Base-by-base conservation (phyloP, 2,113 vertebrate species). In the Cairina moschata region DNA sequence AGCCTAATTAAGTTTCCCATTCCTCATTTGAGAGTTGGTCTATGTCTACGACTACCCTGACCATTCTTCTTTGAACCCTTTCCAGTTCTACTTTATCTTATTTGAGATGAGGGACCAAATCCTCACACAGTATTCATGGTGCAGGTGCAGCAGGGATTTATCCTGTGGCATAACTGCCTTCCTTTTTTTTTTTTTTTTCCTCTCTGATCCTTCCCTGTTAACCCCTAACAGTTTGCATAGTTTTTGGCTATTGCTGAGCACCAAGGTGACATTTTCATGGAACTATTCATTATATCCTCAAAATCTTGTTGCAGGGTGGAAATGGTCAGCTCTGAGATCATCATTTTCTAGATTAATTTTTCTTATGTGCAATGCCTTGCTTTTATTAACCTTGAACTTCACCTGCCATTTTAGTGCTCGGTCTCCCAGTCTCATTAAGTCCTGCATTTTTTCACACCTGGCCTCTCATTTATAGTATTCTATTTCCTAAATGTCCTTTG, bases 91-190 rank as follows among this genome's bases (percentile, higher is more conserved):
- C 50, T 84, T 89, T 72, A 38, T 46, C 42, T 4, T 5, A 2
- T 83, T 74, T 91, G 56, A 78, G 77, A 60, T 25, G n/a, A 92
- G 38, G 60, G 73, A 92, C 77, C 54, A 87, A 92, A 92, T 86
- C 48, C 54, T 95, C 74, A 91, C 2, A 0, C 42, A 54, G 32
- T 38, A 25, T 56, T 52, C 80, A 59, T 20, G 21, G 54, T 95
- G 28, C 59, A 76, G 67, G 17, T 85, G 62, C 29, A 42, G 58
- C 67, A 94, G 8, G 34, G 58, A 79, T 90, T 83, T 68, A 52
- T 87, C 26, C 62, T 56, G 34, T 18, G 21, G n/a, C 18, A 42
- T 88, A 65, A 3, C 28, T 21, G 74, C 46, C 12, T 55, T 20
- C 42, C 50, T 77, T 50, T 54, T 72, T 38, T 59, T 76, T 7